Base-by-base conservation (phyloP, 2,888 invertebrate genomes). In the Blera fallax region DNA sequence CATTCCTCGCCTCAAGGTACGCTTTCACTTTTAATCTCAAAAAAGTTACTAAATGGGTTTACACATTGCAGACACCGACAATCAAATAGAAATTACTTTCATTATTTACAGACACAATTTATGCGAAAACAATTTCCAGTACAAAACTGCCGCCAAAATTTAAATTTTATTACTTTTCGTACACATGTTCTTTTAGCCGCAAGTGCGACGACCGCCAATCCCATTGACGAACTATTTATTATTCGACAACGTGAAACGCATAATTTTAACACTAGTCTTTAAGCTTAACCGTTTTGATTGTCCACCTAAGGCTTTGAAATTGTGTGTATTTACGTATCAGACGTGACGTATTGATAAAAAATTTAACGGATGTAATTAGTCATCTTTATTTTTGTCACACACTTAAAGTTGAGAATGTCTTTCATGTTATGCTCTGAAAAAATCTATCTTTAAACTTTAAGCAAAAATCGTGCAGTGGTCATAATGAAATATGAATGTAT, bases 191-290 rank as follows among this genome's bases (percentile, higher is more conserved):
- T 18, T 37, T 21, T n/a, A 24, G 16, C 24, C 45, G 11, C 11
- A 64, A 56, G 74, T 56, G 64, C 74, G 64, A 65, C 45, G 74
- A 74, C 74, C 74, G 74, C 64, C 74, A 27, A 74, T 45, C 74
- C 74, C 43, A 74, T 24, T 32, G 45, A 43, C 16, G 24, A 27
- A 60, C 32, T 62, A 56, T 21, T 43, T 40, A 32, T 52, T 29
- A 11, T 2, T 11, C 32, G 32, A 10, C 32, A 37, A 65, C 64
- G 64, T 56, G 54, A 56, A 56, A 65, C 34, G 54, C 64, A 64
- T 74, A 54, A 24, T 74, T 32, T 24, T 16, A n/a, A 43, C n/a
- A 34, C 34, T 50, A 40, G 37, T 40, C 16, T 29, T 29, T 43
- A 11, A 45, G 11, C 64, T 45, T 65, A 56, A 65, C 65, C 56